Percentiles rank a stretch among this genome's conserved stretches.
Evolutionary conservation across 2,888 invertebrate genomes (phyloP).

Genomic region (Acanthococcus lagerstroemiae): DNA sequence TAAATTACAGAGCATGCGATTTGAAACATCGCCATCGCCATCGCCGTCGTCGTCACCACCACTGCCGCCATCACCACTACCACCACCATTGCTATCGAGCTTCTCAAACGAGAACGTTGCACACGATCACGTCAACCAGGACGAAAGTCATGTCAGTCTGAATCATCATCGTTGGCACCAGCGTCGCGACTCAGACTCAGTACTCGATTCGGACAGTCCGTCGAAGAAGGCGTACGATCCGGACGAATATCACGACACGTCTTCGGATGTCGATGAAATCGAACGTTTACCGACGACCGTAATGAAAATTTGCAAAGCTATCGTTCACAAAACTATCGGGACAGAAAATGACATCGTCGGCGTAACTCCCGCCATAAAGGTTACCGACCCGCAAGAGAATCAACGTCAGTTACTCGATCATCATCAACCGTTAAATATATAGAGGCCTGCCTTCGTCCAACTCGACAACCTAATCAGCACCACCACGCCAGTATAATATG

Average conservation of each 20-base stretch:
- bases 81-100: too few species aligned
- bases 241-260: conserved; percentile 17
- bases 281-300: not conserved
- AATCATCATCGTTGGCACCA: not conserved
- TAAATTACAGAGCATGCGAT: conserved; percentile 44
- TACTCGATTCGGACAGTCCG: not conserved
- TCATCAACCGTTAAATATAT: too few species aligned
- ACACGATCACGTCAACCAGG: not conserved
- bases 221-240: not conserved
- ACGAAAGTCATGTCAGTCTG: not conserved
- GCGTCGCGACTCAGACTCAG: not conserved
- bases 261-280: conserved; percentile 8
- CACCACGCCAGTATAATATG: too few species aligned
- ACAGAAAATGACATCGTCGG: too few species aligned
- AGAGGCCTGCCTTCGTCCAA: too few species aligned
- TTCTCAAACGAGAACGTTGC: too few species aligned
- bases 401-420: too few species aligned
- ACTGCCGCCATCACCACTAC: too few species aligned
- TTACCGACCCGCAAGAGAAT: too few species aligned
- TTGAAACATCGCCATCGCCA: not conserved
- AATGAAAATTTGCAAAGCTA: conserved; percentile 19
- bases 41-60: not conserved
- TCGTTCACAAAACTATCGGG: too few species aligned
- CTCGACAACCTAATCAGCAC: too few species aligned
- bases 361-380: too few species aligned